phyloP scores from a whole-genome alignment of 37 sponge, comb jelly and placozoan species.

The Amphimedon queenslandica region DNA sequence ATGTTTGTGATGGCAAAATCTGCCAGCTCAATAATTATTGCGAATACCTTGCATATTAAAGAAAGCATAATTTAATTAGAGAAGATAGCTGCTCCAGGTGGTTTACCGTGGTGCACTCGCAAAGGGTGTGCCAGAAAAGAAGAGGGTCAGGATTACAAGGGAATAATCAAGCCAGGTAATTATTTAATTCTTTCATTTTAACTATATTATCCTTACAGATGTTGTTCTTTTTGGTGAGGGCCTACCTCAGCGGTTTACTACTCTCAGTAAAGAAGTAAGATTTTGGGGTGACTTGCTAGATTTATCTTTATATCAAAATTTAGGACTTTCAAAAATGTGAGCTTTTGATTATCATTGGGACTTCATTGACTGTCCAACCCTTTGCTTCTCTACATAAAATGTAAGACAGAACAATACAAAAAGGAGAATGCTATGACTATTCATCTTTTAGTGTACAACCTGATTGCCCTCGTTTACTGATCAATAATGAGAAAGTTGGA shows the following conservation, averaged over 20 bases:
- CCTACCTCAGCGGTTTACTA: slow-evolving; percentile 69
- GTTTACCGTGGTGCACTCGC: slow-evolving; percentile 53
- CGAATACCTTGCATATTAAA: too few species aligned
- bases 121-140: slow-evolving; percentile 17
- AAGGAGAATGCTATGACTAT: neutral
- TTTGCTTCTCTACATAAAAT: slow-evolving; percentile 81
- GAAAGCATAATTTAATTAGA: neutral
- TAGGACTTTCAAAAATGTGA: slow-evolving; percentile 71
- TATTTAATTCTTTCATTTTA: too few species aligned
- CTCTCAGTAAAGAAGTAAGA: slow-evolving; percentile 27
- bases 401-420: too few species aligned
- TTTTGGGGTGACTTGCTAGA: neutral
- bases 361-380: slow-evolving; percentile 90
- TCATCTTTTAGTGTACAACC: slow-evolving; percentile 49
- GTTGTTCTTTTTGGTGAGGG: slow-evolving; percentile 94
- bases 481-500: slow-evolving; percentile 85
- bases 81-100: slow-evolving; percentile 2
- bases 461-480: slow-evolving; percentile 82
- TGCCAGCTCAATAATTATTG: too few species aligned
- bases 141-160: slow-evolving; percentile 17
- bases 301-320: neutral
- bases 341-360: slow-evolving; percentile 86
- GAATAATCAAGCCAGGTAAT: slow-evolving; percentile 88
- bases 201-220: slow-evolving; percentile 30
- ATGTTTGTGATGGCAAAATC: too few species aligned